A percentile compares a stretch with the other conserved stretches of the same genome.
Evolutionary conservation across 2,797 vertebrate genomes (phyloP).

Genomic region (Podargus strigoides): DNA sequence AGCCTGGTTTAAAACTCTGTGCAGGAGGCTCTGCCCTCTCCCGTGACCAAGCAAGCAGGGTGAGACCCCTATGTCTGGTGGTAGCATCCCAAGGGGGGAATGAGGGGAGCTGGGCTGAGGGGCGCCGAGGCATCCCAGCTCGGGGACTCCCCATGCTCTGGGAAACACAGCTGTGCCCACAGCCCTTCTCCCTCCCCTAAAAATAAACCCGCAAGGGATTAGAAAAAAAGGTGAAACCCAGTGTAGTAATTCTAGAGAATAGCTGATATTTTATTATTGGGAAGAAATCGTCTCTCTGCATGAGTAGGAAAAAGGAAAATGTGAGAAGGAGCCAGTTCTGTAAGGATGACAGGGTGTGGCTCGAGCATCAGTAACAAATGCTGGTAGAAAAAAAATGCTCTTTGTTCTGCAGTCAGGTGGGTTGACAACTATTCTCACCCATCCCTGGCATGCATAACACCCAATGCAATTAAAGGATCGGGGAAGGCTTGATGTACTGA

Average conservation of each 20-base stretch:
- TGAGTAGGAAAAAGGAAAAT: background rate
- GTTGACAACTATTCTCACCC: conserved; percentile 36
- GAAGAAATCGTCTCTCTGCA: background rate
- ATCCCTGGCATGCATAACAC: conserved; percentile 17
- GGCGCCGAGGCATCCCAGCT: background rate
- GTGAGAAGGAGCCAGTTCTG: background rate
- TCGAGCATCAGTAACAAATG: conserved; percentile 21
- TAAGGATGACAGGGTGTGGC: conserved; percentile 25
- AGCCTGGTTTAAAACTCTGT: background rate
- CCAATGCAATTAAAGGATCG: background rate
- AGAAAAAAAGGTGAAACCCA: background rate
- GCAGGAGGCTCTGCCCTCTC: background rate
- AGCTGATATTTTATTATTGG: background rate
- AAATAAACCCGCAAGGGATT: background rate
- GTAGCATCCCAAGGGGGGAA: background rate
- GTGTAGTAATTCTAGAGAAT: background rate
- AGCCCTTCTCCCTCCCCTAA: background rate
- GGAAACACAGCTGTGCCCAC: accelerated
- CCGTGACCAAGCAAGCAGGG: accelerated
- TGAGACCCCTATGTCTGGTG: background rate
- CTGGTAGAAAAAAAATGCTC: conserved; percentile 50
- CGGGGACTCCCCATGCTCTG: background rate
- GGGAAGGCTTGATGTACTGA: background rate
- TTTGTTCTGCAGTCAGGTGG: conserved; percentile 53
- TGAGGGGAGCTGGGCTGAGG: accelerated